Base-by-base conservation (phyloP, 2,888 invertebrate species). In the Ormyrus nitidulus region DNA sequence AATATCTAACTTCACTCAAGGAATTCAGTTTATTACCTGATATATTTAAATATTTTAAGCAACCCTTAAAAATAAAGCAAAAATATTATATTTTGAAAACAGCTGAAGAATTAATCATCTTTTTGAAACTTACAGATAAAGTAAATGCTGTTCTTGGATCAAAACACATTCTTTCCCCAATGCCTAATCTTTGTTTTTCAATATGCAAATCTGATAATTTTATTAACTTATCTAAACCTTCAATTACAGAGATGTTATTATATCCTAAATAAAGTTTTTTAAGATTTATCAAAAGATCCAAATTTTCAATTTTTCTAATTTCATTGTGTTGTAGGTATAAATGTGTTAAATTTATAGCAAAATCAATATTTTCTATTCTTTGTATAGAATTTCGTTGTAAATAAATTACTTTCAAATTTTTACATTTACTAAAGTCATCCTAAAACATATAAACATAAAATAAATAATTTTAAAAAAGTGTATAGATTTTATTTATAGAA, bases 331-430 rank as follows among this genome's bases (percentile, higher is more conserved):
- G 96, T 13, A 95, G 89, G 89, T 94, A 96, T 66, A 95, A 91
- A 84, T 95, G 93, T 1, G 94, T 94, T 61, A 96, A 89, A 84
- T 94, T 94, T 68, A 90, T 91, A 5, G 96, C 91, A 46, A 91
- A 89, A 69, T 94, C 92, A 7, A 98, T 87, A 85, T 96, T 95
- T 88, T 95, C 93, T 44, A 98, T 94, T 88, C 93, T 93, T 0
- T 92, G 90, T 83, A 98, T 94, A 84, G 93, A 93, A 89, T 98
- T 98, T 86, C 95, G 95, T 87, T 96, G 97, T 59, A 96, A 92
- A 91, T 95, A 97, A 19, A 94, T 89, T 44, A 94, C 94, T 80
- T 91, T 91, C n/a, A 96, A 89, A 68, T 92, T 92, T 83, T 86
- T 87, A 64, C 89, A 91, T 53, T 84, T 81, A 11, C 88, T 86